phyloP scores from a whole-genome alignment of 2,797 vertebrate genomes.

The Peromyscus eremicus region DNA sequence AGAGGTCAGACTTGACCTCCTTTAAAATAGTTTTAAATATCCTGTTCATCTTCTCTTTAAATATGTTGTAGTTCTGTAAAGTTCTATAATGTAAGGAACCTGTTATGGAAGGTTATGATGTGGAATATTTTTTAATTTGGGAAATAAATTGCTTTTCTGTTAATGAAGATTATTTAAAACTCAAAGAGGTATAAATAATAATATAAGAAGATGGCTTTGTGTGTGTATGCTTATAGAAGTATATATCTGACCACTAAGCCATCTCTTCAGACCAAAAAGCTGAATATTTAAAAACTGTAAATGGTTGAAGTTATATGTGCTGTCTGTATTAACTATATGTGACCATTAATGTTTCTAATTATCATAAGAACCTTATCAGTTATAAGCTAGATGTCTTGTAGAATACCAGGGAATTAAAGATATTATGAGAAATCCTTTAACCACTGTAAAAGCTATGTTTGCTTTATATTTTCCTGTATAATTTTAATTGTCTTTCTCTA shows the following conservation, averaged over 20 bases:
- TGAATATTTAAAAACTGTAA: conserved; percentile 33
- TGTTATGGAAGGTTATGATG: conserved; percentile 64
- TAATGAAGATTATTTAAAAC: conserved; percentile 61
- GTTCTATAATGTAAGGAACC: conserved; percentile 76
- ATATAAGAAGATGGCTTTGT: conserved; percentile 7
- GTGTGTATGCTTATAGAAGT: neutral
- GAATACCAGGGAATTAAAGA: conserved; percentile 36
- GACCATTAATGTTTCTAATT: conserved; percentile 54
- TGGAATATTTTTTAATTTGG: conserved; percentile 65
- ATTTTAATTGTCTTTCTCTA: conserved; percentile 47
- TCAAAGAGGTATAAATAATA: conserved; percentile 59
- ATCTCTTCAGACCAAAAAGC: neutral
- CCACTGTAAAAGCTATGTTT: conserved; percentile 6
- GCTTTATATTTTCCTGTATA: neutral
- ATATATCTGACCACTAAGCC: conserved; percentile 3
- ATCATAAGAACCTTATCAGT: neutral
- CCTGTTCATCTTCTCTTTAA: conserved; percentile 84
- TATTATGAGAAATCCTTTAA: neutral
- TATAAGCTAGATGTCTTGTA: conserved; percentile 57
- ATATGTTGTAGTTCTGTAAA: conserved; percentile 79
- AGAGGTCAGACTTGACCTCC: conserved; percentile 90
- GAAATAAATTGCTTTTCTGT: conserved; percentile 64
- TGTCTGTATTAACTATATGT: conserved; percentile 40
- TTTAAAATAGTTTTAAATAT: conserved; percentile 88
- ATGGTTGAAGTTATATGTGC: conserved; percentile 18